phyloP scores from a whole-genome alignment of 2,888 invertebrate genomes.

The Eledona agricola region DNA sequence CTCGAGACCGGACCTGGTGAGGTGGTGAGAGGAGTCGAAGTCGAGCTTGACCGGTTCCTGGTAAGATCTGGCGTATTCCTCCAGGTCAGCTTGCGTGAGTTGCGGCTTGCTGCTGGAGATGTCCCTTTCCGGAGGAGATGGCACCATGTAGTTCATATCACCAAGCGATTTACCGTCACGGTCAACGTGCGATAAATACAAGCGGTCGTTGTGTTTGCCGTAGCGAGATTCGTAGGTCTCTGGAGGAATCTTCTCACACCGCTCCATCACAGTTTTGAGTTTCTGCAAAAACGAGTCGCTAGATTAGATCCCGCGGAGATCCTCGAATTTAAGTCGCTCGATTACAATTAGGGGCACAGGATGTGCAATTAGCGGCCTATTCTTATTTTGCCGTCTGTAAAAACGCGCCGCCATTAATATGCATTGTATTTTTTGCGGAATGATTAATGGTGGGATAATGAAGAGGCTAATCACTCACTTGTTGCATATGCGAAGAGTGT shows the following conservation, averaged over 20 bases:
- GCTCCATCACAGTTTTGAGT: slow-evolving; percentile 76
- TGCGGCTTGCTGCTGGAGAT: slow-evolving; percentile 59
- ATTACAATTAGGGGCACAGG: too few relatives aligned
- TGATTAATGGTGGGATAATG: slow-evolving; percentile 64
- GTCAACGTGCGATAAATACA: slow-evolving; percentile 68
- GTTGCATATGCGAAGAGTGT: slow-evolving; percentile 67
- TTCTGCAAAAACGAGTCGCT: slow-evolving; percentile 59
- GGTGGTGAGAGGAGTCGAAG: slow-evolving; percentile 43
- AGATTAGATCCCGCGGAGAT: too few relatives aligned
- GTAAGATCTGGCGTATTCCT: slow-evolving; percentile 74
- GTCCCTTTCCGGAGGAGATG: slow-evolving; percentile 76
- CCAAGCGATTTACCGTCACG: slow-evolving; percentile 71
- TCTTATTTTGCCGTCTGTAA: slow-evolving; percentile 13
- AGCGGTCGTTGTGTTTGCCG: slow-evolving; percentile 61
- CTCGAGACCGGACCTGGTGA: slow-evolving; percentile 61
- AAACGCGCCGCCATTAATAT: slow-evolving; percentile 16
- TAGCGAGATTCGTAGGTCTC: slow-evolving; percentile 67
- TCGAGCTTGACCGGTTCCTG: slow-evolving; percentile 58
- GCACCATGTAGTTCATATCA: slow-evolving; percentile 72
- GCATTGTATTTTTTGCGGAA: slow-evolving; percentile 25
- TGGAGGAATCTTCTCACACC: slow-evolving; percentile 70
- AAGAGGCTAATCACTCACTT: slow-evolving; percentile 59
- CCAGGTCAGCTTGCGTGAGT: slow-evolving; percentile 73
- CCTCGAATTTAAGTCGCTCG: too few relatives aligned
- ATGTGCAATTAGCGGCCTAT: slow-evolving; percentile 12